Percentiles rank a stretch among this genome's conserved stretches.
Conservation (phyloP, 2,888 invertebrate genomes). For the Stenotaenia linearis region DNA sequence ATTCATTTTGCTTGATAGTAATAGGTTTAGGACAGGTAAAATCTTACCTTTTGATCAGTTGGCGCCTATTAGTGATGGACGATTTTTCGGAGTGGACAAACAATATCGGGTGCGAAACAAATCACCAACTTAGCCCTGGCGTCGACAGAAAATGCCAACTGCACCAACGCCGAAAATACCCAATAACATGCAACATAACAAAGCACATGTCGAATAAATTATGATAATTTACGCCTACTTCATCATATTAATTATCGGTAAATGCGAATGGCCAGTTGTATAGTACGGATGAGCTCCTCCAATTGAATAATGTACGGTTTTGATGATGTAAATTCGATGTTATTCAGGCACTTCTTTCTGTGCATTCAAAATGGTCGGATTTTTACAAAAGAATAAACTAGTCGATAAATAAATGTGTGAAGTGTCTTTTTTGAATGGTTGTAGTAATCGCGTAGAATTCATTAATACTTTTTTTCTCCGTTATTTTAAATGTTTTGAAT, state of each 20-base stretch:
- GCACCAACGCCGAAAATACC: constrained; percentile 5
- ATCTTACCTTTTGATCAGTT: not conserved
- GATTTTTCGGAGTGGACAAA: not conserved
- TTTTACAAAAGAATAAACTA: not conserved
- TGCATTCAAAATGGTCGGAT: not conserved
- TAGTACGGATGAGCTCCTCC: not conserved
- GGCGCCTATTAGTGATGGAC: not conserved
- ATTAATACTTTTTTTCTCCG: not conserved
- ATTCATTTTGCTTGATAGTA: not conserved
- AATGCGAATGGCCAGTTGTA: not conserved
- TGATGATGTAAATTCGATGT: not conserved
- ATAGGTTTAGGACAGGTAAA: not conserved
- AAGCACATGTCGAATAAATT: constrained; percentile 19
- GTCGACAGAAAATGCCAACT: constrained; percentile 9
- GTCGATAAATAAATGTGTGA: not conserved
- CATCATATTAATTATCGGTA: constrained; percentile 8
- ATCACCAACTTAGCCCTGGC: not conserved
- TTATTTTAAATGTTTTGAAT: not conserved
- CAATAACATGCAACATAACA: constrained; percentile 19
- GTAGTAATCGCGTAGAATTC: not conserved
- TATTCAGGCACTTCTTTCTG: not conserved
- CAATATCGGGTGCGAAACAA: not conserved
- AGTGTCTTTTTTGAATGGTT: not conserved
- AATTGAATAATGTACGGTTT: not conserved
- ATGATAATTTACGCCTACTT: constrained; percentile 15